phyloP scores from a whole-genome alignment of 1,140 invertebrate species.

The Drosophila guanche region DNA sequence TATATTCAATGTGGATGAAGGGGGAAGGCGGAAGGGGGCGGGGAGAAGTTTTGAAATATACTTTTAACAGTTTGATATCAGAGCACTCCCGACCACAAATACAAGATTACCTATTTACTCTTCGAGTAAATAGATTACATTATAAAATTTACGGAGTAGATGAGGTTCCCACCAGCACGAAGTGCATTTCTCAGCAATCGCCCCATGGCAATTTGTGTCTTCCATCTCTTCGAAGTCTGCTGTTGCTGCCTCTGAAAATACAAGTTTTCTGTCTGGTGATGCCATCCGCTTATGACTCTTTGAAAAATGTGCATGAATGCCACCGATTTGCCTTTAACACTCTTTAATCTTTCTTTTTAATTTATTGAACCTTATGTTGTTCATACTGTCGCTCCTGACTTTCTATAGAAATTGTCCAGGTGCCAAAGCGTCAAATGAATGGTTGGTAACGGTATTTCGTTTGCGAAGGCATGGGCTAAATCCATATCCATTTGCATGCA shows the following conservation, averaged over 20 bases:
- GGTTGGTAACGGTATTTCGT: constrained; percentile 38
- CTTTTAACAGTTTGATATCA: too few species aligned
- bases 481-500: constrained; percentile 72
- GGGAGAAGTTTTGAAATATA: too few species aligned
- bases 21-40: too few species aligned
- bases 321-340: constrained; percentile 66
- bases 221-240: constrained; percentile 3
- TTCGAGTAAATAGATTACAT: too few species aligned
- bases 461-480: constrained; percentile 38
- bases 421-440: constrained; percentile 67
- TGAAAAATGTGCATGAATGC: constrained; percentile 74
- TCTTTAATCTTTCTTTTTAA: constrained; percentile 11
- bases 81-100: too few species aligned
- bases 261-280: constrained; percentile 54
- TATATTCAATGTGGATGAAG: too few species aligned
- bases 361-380: constrained; percentile 22
- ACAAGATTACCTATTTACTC: too few species aligned
- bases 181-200: constrained; percentile 77
- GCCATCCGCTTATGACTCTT: constrained; percentile 58
- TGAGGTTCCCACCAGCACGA: constrained; percentile 21
- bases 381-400: constrained; percentile 52
- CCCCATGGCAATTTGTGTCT: constrained; percentile 74
- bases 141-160: constrained; percentile 28
- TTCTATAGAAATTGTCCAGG: constrained; percentile 70
- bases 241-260: constrained; percentile 42